Base-by-base conservation (phyloP, 2,888 invertebrate species). In the Melanargia galathea region DNA sequence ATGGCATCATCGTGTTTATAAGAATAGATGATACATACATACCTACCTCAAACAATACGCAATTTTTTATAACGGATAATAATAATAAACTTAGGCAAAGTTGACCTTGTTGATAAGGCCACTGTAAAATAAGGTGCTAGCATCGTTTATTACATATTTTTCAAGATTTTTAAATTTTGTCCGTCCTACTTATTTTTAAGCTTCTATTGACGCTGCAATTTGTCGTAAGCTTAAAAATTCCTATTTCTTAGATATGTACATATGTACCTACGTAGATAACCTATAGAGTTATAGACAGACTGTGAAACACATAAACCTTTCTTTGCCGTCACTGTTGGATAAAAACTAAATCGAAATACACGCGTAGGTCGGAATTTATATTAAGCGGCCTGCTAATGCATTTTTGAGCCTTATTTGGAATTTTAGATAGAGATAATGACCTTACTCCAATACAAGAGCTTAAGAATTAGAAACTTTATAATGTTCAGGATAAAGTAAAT, bases 21-120 rank as follows among this genome's bases (percentile, higher is more conserved):
- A 30, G 16, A 51, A 30, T 11, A 51, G n/a, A 51, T 46, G 22
- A 22, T 22, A 11, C 22, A 22, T 10, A n/a, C 2, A 11, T 46
- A 26, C 13, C 8, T 26, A 35, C 52, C 33, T 52, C 20, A 20
- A 20, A 52, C 52, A 20, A 52, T 45, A 64, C 24, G 51, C 22
- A 58, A 16, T 52, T 52, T 26, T 58, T 58, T 46, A 33, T 57
- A 62, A 48, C 62, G 57, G 64, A 62, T 64, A 62, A 60, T 54
- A 26, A 26, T 30, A 30, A 30, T 30, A n/a, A n/a, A n/a, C 48
- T 55, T 60, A 54, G 55, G 35, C 35, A 38, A 48, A 40, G 54
- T 24, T 33, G 43, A 56, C 63, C 63, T 60, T 60, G 60, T 35
- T 54, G 22, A 35, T 48, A 46, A 46, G 22, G 13, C 11, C 18